Evolutionary conservation across 2,797 vertebrate species (phyloP).

Genomic region (Hirundo rustica): DNA sequence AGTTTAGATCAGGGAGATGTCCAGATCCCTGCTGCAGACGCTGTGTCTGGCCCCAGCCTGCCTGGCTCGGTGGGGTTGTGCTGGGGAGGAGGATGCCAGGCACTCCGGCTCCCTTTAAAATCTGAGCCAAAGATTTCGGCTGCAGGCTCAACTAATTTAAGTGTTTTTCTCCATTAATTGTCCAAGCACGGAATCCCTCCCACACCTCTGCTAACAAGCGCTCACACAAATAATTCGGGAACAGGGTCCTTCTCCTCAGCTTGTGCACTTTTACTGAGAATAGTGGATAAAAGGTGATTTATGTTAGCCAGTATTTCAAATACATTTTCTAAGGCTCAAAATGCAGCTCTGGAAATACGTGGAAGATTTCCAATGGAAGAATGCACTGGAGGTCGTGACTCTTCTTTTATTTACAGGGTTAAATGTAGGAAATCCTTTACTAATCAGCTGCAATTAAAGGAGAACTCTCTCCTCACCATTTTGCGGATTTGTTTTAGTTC

Average conservation of each 20-base stretch:
- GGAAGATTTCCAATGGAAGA: background rate
- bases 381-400: background rate
- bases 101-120: background rate
- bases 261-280: background rate
- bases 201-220: background rate
- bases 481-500: background rate
- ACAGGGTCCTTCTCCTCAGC: background rate
- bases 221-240: background rate
- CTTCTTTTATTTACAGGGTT: conserved; percentile 12
- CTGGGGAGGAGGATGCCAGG: conserved; percentile 9
- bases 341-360: background rate
- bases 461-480: background rate
- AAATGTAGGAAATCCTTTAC: conserved; percentile 18
- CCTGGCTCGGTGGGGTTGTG: background rate
- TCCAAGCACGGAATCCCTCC: background rate
- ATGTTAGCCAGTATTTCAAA: background rate
- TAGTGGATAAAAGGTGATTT: background rate
- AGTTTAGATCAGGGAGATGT: conserved; percentile 1
- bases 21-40: background rate
- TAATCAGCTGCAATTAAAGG: conserved; percentile 29
- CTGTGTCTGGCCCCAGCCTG: conserved; percentile 20
- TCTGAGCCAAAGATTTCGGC: background rate
- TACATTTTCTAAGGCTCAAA: background rate
- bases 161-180: background rate
- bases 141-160: background rate